phyloP scores from a whole-genome alignment of 1,140 invertebrate species.

The Euwallacea similis region DNA sequence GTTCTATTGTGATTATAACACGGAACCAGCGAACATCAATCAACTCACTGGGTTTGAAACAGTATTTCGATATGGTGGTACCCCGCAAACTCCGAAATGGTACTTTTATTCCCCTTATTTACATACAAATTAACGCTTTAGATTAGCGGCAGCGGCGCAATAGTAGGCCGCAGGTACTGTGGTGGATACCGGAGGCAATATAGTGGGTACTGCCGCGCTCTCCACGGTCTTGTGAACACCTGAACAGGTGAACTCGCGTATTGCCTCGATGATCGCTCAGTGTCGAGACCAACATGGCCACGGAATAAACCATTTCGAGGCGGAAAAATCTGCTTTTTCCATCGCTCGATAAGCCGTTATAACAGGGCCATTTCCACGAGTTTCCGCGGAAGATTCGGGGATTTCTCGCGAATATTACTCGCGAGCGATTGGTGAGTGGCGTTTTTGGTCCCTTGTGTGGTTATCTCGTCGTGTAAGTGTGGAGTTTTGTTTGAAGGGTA shows the following conservation, averaged over 20 bases:
- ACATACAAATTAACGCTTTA: constrained; percentile 12
- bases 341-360: constrained; percentile 22
- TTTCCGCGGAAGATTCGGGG: constrained; percentile 16
- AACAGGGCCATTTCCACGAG: neutral
- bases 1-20: no score
- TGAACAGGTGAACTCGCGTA: constrained; percentile 44
- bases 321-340: constrained; percentile 30
- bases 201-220: constrained; percentile 1
- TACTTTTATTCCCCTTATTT: neutral
- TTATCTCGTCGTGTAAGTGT: neutral
- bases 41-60: no score
- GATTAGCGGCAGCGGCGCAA: neutral
- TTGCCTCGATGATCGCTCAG: constrained; percentile 37
- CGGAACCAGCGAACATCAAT: no score
- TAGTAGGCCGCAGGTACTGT: constrained; percentile 4
- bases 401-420: constrained; percentile 3
- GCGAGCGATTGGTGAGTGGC: constrained; percentile 1
- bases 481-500: neutral
- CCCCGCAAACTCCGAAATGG: no score
- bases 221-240: constrained; percentile 32
- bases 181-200: no score
- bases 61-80: no score
- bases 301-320: constrained; percentile 25
- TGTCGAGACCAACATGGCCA: constrained; percentile 45
- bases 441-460: constrained; percentile 13